Percentiles rank a stretch among this genome's conserved stretches.
Evolutionary conservation across 1,140 invertebrate genomes (phyloP).

Genomic region (Riptortus pedestris): DNA sequence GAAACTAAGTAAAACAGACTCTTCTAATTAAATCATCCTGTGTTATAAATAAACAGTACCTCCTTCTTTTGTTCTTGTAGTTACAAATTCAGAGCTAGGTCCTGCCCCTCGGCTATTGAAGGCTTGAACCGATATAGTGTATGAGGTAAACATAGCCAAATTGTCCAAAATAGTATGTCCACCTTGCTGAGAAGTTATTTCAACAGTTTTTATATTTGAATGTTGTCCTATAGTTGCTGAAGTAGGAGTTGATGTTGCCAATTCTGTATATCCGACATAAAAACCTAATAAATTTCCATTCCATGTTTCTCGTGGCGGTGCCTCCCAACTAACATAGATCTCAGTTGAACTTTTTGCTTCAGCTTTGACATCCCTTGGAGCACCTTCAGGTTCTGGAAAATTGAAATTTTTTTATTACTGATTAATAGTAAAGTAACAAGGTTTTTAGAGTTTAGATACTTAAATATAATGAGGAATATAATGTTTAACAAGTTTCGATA

Average conservation of each 20-base stretch:
- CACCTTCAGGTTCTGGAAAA: slow-evolving; percentile 66
- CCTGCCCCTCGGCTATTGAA: slow-evolving; percentile 85
- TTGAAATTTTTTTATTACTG: not conserved
- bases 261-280: slow-evolving; percentile 77
- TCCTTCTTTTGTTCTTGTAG: slow-evolving; percentile 76
- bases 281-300: slow-evolving; percentile 88
- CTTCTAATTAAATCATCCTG: too few relatives aligned
- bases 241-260: slow-evolving; percentile 11
- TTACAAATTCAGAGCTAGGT: slow-evolving; percentile 69
- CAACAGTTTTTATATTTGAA: slow-evolving; percentile 54
- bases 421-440: not conserved
- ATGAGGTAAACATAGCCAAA: slow-evolving; percentile 76
- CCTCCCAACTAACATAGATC: slow-evolving; percentile 78
- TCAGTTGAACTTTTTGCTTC: slow-evolving; percentile 82
- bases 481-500: too few relatives aligned
- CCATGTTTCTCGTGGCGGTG: slow-evolving; percentile 73
- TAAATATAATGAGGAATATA: too few relatives aligned
- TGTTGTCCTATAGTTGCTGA: slow-evolving; percentile 33
- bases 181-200: slow-evolving; percentile 49
- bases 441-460: not conserved
- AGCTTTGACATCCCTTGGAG: slow-evolving; percentile 71
- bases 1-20: too few relatives aligned
- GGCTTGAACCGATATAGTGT: slow-evolving; percentile 81
- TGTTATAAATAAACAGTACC: too few relatives aligned
- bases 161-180: slow-evolving; percentile 53